phyloP scores from a whole-genome alignment of 2,888 invertebrate genomes.

The Lasioglossum malachurum region DNA sequence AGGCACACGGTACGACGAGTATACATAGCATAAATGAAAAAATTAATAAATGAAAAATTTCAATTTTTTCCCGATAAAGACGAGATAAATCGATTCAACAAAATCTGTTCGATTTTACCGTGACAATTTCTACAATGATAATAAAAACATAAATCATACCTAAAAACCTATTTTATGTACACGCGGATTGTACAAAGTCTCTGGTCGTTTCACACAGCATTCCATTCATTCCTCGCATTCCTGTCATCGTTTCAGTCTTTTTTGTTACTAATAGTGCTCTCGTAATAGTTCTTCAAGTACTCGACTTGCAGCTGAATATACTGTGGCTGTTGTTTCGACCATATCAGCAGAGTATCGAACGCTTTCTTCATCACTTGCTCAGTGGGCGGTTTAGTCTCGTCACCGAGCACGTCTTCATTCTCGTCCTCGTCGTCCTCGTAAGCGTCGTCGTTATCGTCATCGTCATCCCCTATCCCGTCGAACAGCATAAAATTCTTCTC shows the following conservation, averaged over 20 bases:
- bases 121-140: not conserved
- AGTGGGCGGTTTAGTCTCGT: not conserved
- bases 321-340: constrained; percentile 12
- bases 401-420: not conserved
- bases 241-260: not conserved
- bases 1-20: not conserved
- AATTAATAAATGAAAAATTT: too few species aligned
- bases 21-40: too few species aligned
- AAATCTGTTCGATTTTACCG: not conserved
- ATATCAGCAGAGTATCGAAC: not conserved
- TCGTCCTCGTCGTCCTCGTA: not conserved
- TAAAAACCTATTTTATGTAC: not conserved
- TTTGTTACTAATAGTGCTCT: constrained; percentile 8
- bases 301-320: constrained; percentile 10
- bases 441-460: not conserved
- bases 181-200: not conserved
- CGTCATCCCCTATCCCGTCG: not conserved
- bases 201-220: not conserved
- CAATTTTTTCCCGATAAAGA: not conserved
- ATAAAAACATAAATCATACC: not conserved
- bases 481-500: not conserved
- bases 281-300: constrained; percentile 9
- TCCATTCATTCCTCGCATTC: not conserved
- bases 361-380: constrained; percentile 3
- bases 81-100: not conserved